Evolutionary conservation across 2,888 invertebrate genomes (phyloP), one percentile per base, ranked within the genome.

Genomic region (Pogonocherus hispidulus): DNA sequence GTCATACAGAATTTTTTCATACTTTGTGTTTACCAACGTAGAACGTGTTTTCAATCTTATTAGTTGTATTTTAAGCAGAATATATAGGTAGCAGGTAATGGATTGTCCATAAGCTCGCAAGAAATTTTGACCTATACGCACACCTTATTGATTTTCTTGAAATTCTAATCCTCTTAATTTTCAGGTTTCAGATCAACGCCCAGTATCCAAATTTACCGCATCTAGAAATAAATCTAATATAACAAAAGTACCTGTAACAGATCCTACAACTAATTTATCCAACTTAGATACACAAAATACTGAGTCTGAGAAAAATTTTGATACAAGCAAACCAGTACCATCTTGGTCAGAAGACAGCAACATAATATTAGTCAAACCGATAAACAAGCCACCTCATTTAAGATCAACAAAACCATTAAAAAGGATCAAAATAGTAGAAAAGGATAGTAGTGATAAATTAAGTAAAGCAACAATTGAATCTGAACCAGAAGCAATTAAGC

Each of bases 361-460:
- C 44, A 74, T 86, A 52, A 82, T 80, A 66, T 73, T 85, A 49
- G 82, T 89, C 22, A 75, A 86, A 74, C 86, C 90, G 2, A 86
- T 91, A 27, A 85, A 86, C 73, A 92, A 91, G 84, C 88, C 90
- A 4, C 90, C 91, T 0, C 91, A 91, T 85, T 84, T 90, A 75
- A 84, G 90, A 71, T 91, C 91, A 8, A 91, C 91, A 89, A 88
- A 89, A 80, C 87, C 89, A 0, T 79, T 92, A 14, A 89, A 87
- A 80, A 80, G 87, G 27, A 84, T 92, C 64, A 59, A 77, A 69
- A 82, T 84, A 55, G 63, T 64, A 57, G 79, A 81, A 76, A 66
- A 70, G 55, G 60, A 73, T 66, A 56, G 22, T 22, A 14, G 66
- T 18, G 59, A 19, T 35, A 37, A 16, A 3, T 44, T 54, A 56